Percentiles rank a stretch among this genome's conserved stretches.
These are phyloP conservation scores for Pangasius sanitwongsei DNA, from an alignment of 2,797 vertebrate genomes.

Conservation along the genomic window DNA sequence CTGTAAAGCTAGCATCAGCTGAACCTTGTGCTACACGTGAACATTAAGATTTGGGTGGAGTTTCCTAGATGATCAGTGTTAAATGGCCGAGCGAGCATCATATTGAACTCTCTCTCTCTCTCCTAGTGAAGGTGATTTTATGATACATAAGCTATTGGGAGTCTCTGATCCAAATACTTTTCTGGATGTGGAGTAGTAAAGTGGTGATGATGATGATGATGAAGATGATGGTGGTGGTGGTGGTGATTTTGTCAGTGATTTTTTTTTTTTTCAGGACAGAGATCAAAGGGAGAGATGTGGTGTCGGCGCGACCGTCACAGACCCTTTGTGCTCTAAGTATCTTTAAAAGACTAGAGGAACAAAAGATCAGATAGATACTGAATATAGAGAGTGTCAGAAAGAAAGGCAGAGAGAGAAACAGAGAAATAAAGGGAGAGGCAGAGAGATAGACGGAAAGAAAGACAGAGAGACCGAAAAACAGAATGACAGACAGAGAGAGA, in stretches of 20 bases:
- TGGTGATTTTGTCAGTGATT: no score
- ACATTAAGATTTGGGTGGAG: background rate
- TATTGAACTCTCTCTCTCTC: background rate
- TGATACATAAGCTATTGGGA: background rate
- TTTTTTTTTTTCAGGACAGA: conserved; percentile 11
- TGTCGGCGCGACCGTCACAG: background rate
- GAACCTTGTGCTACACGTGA: background rate
- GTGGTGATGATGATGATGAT: background rate
- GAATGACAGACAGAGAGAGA: background rate
- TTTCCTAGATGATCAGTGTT: background rate
- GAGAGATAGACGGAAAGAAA: background rate
- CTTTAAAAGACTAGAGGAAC: conserved; percentile 27
- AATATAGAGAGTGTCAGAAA: background rate
- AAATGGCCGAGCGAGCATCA: background rate
- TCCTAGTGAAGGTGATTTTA: background rate
- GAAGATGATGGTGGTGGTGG: background rate
- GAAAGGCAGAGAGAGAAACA: background rate
- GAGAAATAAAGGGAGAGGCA: background rate
- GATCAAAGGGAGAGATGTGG: conserved; percentile 40
- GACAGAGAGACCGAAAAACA: background rate
- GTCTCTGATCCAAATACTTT: background rate
- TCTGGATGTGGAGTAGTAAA: background rate
- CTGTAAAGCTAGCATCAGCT: background rate
- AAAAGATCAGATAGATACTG: conserved; percentile 25
- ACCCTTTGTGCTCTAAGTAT: conserved; percentile 23